These are phyloP conservation scores for Adelges cooleyi DNA, from an alignment of 1,140 invertebrate genomes.

Conservation along the genomic window DNA sequence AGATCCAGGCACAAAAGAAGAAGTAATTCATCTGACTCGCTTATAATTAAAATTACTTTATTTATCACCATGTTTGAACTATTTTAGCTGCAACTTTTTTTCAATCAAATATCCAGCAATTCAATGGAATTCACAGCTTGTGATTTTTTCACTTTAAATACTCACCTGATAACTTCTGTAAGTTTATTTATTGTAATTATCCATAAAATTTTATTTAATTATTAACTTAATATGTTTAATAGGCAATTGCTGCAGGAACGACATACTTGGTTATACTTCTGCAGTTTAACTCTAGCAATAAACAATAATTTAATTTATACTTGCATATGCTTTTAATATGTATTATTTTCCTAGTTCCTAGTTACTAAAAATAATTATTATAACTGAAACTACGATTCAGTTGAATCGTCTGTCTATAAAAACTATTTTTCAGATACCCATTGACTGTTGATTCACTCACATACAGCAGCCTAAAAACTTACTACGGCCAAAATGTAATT, in stretches of 20 bases:
- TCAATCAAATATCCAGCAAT: constrained; percentile 14
- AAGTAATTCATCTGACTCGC: not conserved
- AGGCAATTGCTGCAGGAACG: not conserved
- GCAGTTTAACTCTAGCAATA: not conserved
- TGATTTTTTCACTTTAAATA: constrained; percentile 30
- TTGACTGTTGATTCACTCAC: too few relatives aligned
- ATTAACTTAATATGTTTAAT: not conserved
- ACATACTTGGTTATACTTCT: constrained; percentile 15
- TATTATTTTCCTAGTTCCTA: too few relatives aligned
- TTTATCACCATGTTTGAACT: not conserved
- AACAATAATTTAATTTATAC: too few relatives aligned
- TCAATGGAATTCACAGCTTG: constrained; percentile 30
- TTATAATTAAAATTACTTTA: too few relatives aligned
- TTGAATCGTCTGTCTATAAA: too few relatives aligned
- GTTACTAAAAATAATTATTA: too few relatives aligned
- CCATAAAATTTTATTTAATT: not conserved
- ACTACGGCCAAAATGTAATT: too few relatives aligned
- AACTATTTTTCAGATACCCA: too few relatives aligned
- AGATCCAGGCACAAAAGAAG: not conserved
- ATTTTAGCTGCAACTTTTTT: constrained; percentile 18
- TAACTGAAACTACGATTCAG: too few relatives aligned
- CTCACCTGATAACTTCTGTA: constrained; percentile 28
- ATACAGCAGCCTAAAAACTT: too few relatives aligned
- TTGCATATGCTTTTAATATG: too few relatives aligned
- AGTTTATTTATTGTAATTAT: not conserved